Conservation (phyloP, 2,113 vertebrate species). For the Pontoporia blainvillei region DNA sequence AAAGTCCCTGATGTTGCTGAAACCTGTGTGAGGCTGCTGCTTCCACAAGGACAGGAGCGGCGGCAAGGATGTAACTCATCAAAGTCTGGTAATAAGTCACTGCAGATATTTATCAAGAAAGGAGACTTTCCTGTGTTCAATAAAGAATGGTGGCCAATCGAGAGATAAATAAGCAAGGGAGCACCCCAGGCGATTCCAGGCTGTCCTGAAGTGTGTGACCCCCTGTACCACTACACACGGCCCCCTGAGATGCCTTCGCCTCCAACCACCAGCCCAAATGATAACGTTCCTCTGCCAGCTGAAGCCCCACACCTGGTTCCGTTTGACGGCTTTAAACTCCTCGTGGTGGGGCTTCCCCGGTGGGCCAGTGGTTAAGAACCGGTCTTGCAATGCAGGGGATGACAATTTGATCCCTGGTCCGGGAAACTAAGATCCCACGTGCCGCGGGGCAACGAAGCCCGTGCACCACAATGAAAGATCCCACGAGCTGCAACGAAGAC, state of each 20-base stretch:
- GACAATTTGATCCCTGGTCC: too few relatives aligned
- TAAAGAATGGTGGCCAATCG: neutral
- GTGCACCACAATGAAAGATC: too few relatives aligned
- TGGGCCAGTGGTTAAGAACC: too few relatives aligned
- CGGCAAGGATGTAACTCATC: too few relatives aligned
- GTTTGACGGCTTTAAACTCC: neutral
- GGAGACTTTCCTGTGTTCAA: neutral
- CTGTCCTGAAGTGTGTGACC: neutral
- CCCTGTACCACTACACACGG: neutral
- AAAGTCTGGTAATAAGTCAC: neutral
- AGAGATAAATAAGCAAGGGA: neutral
- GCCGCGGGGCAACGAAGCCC: too few relatives aligned
- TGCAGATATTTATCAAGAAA: neutral
- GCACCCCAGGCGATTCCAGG: neutral
- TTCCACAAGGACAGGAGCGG: neutral
- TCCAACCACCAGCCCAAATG: accelerated
- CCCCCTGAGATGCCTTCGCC: accelerated
- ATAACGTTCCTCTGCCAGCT: neutral
- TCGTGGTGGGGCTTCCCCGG: too few relatives aligned
- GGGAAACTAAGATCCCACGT: too few relatives aligned
- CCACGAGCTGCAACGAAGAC: too few relatives aligned
- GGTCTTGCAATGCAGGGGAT: too few relatives aligned
- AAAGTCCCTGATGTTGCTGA: neutral
- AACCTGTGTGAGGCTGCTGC: neutral
- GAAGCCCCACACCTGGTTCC: neutral